Conservation (phyloP, 2,797 vertebrate species). For the Lutjanus campechanus region DNA sequence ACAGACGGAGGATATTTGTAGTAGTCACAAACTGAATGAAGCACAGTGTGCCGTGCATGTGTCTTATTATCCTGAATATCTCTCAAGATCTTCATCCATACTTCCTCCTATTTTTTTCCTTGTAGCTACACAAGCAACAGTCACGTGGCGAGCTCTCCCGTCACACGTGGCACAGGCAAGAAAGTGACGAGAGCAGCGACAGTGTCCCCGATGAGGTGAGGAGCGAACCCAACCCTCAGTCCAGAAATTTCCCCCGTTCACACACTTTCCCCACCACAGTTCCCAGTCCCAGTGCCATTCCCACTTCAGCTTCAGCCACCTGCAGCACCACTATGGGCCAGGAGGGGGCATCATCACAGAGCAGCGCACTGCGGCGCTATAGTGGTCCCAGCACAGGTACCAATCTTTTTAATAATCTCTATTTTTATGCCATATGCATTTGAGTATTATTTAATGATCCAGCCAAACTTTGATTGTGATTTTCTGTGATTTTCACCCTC, state of each 20-base stretch:
- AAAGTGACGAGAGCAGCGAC: slow-evolving; percentile 97
- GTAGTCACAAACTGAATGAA: neutral
- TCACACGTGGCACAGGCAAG: slow-evolving; percentile 96
- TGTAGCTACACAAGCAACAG: slow-evolving; percentile 92
- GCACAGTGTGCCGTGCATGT: neutral
- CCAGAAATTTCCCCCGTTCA: slow-evolving; percentile 84
- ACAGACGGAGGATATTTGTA: neutral
- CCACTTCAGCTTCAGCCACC: slow-evolving; percentile 70
- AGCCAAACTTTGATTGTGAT: too few relatives aligned
- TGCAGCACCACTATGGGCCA: slow-evolving; percentile 74
- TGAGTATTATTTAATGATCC: neutral
- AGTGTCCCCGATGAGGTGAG: slow-evolving; percentile 90
- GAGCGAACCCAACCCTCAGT: slow-evolving; percentile 70
- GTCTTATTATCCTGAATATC: neutral
- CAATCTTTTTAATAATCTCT: neutral
- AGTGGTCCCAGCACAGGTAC: slow-evolving; percentile 90
- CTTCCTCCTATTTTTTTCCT: neutral
- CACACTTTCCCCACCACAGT: slow-evolving; percentile 89
- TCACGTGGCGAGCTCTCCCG: slow-evolving; percentile 91
- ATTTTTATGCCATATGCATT: neutral
- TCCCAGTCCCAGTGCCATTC: slow-evolving; percentile 74
- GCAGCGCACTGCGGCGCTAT: slow-evolving; percentile 84
- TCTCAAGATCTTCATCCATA: neutral
- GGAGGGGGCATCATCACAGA: slow-evolving; percentile 85
- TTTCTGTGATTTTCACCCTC: too few relatives aligned